These are phyloP conservation scores for Eudyptes chrysolophus DNA, from an alignment of 2,113 vertebrate species.

Conservation along the genomic window DNA sequence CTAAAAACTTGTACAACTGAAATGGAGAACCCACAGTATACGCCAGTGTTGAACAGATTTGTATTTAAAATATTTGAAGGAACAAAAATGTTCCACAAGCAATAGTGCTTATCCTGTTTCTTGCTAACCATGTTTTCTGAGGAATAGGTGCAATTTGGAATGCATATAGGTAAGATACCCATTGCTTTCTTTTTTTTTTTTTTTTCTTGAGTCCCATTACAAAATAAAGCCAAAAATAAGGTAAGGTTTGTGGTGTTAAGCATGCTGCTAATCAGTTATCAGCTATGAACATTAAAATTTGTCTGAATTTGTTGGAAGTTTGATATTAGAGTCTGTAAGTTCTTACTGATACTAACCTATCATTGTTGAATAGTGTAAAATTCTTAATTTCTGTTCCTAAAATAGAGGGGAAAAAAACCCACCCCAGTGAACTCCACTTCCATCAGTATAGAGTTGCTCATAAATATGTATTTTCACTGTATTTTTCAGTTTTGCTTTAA, in stretches of 20 bases:
- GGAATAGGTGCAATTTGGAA: not conserved
- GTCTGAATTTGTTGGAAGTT: not conserved
- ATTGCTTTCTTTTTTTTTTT: not conserved
- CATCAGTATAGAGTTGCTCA: not conserved
- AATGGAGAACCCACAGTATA: not conserved
- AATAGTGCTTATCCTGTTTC: not conserved
- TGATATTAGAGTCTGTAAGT: not conserved
- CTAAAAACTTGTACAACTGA: not conserved
- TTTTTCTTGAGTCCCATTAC: not conserved
- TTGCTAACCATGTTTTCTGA: not conserved
- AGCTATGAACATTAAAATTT: not conserved
- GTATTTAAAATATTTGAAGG: not conserved
- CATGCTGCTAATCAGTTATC: not conserved
- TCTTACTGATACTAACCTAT: not conserved
- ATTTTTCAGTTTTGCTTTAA: not conserved
- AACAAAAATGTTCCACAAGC: not conserved
- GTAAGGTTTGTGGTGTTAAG: not conserved
- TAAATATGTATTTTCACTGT: not conserved
- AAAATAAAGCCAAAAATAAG: not conserved
- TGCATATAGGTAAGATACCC: not conserved
- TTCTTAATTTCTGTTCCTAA: not conserved
- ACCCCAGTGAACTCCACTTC: not conserved
- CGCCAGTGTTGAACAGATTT: not conserved
- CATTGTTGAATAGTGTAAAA: not conserved
- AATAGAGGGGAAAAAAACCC: not conserved